Base-by-base conservation (phyloP, 37 sponge, comb jelly and placozoan genomes). In the Tethya wilhelma region DNA sequence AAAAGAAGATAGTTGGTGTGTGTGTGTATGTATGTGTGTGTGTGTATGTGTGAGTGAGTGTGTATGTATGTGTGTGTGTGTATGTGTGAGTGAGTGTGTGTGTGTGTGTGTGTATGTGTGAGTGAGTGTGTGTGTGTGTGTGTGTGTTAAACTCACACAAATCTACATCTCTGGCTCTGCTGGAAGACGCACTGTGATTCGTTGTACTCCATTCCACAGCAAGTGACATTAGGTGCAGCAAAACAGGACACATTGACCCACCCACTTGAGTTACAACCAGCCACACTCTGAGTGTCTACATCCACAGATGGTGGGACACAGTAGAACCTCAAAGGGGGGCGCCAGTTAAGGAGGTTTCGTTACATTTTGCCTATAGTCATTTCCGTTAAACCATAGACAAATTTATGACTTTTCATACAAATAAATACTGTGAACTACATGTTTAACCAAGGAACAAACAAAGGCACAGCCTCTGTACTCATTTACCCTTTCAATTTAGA, bases 321-420 rank as follows among this genome's bases (percentile, higher is more conserved):
- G 80, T 84, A 92, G 57, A 55, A 92, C 44, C 92, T 92, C 40
- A 49, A n/a, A n/a, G n/a, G 53, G 53, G 53, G 9, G 3, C 25
- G 29, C 37, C 22, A 1, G 73, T 62, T 30, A 74, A 75, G 84
- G 74, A 74, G 28, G n/a, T n/a, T n/a, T n/a, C n/a, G n/a, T n/a
- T n/a, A n/a, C n/a, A n/a, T n/a, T n/a, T n/a, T n/a, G n/a, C n/a
- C n/a, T n/a, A n/a, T n/a, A n/a, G n/a, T n/a, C n/a, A n/a, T n/a
- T n/a, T n/a, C n/a, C n/a, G n/a, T n/a, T n/a, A n/a, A n/a, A n/a
- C n/a, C n/a, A n/a, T n/a, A n/a, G n/a, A n/a, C n/a, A n/a, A n/a
- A n/a, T n/a, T n/a, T n/a, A n/a, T n/a, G n/a, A n/a, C n/a, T n/a
- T n/a, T n/a, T n/a, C n/a, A n/a, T n/a, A n/a, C n/a, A n/a, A n/a